Evolutionary conservation across 2,797 vertebrate genomes (phyloP), one percentile per base, ranked within the genome.

Genomic region (Notoglanidium macrostoma): DNA sequence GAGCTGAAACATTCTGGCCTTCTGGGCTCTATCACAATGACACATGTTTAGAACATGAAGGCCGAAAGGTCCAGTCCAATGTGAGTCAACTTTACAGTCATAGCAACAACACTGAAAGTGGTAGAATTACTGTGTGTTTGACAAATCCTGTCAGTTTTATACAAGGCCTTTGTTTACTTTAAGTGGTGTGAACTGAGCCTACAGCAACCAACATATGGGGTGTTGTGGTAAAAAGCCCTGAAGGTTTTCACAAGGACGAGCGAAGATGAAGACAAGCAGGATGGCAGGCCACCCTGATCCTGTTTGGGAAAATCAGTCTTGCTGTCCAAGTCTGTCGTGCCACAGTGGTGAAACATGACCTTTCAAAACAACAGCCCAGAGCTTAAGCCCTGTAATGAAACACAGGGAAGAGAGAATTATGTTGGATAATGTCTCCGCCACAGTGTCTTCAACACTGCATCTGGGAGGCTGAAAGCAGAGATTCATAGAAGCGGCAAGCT

Each of bases 11-110:
- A 86, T 63, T 78, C 59, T 26, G 83, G 46, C 17, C 19, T n/a
- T 81, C 93, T 94, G 93, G 89, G 84, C 70, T 90, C n/a, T 85
- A 63, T 93, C 92, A 93, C 21, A 6, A 32, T 91, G 93, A 92
- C 92, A 90, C 59, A 68, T 90, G 90, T 94, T 91, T 93, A 93
- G 89, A 88, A 76, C 77, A n/a, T 80, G 87, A 89, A 44, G 44
- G 54, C 72, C 2, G 40, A 85, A 89, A 89, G 89, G 89, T 90
- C 83, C 55, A 35, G 55, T 74, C 77, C 32, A 59, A 54, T 70
- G 8, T 57, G 49, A 77, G 40, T 77, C 80, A 79, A 74, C 68
- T 29, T 82, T 86, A 88, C 68, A 86, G 78, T 55, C 68, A 21
- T 49, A 82, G 84, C 46, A 76, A 85, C 74, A 83, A 83, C n/a